Evolutionary conservation across 2,797 vertebrate genomes (phyloP), one percentile per base, ranked within the genome.

Genomic region (Xenops minutus): DNA sequence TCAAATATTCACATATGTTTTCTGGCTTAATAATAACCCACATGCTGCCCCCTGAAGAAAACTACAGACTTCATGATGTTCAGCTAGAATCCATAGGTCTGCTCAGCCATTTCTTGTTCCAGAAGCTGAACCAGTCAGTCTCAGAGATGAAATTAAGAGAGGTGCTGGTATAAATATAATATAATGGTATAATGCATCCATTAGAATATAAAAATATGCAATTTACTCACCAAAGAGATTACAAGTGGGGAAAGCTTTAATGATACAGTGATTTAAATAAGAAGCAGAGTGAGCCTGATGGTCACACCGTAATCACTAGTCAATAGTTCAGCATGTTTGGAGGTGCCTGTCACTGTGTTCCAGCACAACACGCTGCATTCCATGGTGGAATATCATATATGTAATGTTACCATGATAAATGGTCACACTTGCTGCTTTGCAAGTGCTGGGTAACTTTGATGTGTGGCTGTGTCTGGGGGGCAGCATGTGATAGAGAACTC

Each of bases 1-100:
- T 95, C 96, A 96, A 96, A 94, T 88, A 95, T 85, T 97, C 90
- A 96, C 96, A 97, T 92, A 93, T 96, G 96, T 86, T 94, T 94
- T 94, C 87, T 90, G 85, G 51, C 78, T 96, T 93, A 94, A 83
- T 91, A 96, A 85, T 72, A 94, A 78, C 75, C 76, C 92, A 89
- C 59, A 71, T 82, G 88, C 91, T 96, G 92, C 96, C 93, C 78
- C 36, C 58, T 68, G 51, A 94, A 95, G 92, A 93, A 94, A 91
- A 67, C 78, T 90, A 75, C 85, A 91, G 88, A 61, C 64, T 95
- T 73, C 81, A 55, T 12, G 73, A 56, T 87, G 41, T 81, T 91
- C 81, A 27, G 36, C 46, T 85, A 86, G 58, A 85, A 80, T 20
- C 51, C 20, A 30, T 16, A 18, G 5, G 9, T 83, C 46, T 92